Percentiles rank a stretch among this genome's conserved stretches.
Conservation (phyloP, 2,888 invertebrate species). For the Prostheceraeus crozeri region DNA sequence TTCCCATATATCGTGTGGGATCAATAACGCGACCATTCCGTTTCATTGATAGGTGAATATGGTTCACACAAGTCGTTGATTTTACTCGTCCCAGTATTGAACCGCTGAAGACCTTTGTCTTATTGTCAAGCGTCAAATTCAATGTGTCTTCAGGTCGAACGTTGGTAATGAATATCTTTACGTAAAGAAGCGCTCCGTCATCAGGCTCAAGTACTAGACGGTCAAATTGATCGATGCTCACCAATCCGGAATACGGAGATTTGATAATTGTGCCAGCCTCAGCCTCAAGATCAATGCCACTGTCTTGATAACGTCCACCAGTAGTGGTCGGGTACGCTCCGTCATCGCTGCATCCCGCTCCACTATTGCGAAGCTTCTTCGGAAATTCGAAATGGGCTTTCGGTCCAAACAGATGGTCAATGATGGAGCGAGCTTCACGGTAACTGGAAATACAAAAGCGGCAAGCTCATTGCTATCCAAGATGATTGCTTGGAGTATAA, state of each 20-base stretch:
- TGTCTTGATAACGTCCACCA: neutral
- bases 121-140: too few species aligned
- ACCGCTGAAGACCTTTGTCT: slow-evolving; percentile 44
- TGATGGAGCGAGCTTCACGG: slow-evolving; percentile 40
- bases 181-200: too few species aligned
- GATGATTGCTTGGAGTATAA: too few species aligned
- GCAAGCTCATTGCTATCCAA: too few species aligned
- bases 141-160: too few species aligned
- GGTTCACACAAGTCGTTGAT: slow-evolving; percentile 40
- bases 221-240: too few species aligned
- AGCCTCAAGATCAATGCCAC: slow-evolving; percentile 40
- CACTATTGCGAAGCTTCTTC: slow-evolving; percentile 31
- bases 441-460: too few species aligned
- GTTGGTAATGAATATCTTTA: too few species aligned
- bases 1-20: slow-evolving; percentile 42
- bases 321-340: slow-evolving; percentile 2
- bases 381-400: slow-evolving; percentile 44
- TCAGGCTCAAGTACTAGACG: too few species aligned
- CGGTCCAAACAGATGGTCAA: slow-evolving; percentile 45
- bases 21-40: slow-evolving; percentile 39
- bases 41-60: slow-evolving; percentile 45
- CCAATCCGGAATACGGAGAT: too few species aligned
- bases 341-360: slow-evolving; percentile 15
- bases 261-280: slow-evolving; percentile 37
- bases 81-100: slow-evolving; percentile 43